Evolutionary conservation across 2,113 vertebrate genomes (phyloP), one percentile per base, ranked within the genome.

Genomic region (Oryzias woworae): DNA sequence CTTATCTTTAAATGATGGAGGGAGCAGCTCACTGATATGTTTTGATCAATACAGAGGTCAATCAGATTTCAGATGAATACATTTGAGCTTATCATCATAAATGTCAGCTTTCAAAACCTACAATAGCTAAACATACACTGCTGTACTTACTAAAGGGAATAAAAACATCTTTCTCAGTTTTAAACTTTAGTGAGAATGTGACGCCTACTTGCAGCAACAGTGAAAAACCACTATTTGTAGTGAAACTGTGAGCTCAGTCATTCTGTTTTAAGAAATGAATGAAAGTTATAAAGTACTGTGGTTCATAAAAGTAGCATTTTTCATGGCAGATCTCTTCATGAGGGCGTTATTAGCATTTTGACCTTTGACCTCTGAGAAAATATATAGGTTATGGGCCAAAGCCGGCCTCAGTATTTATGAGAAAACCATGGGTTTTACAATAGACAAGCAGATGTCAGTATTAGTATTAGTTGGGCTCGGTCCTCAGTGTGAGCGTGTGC

Each of bases 361-460:
- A 89, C 77, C 86, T 76, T 62, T 83, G 82, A 86, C 83, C 83
- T 74, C 49, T 8, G 26, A 68, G 77, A 61, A 81, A 69, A 78
- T 88, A 86, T 90, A 88, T 81, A 83, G 85, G 83, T 84, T 77
- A 55, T 80, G 82, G 78, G 73, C 82, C 75, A 72, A 71, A 84
- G 75, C 70, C 75, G 81, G 81, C 79, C 77, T 77, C 80, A 82
- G 62, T 67, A 78, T 90, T 88, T 90, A 88, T 83, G 83, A 82
- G 84, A 53, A 70, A 75, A 74, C 68, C 77, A 66, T 56, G 36
- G 53, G 79, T 58, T 85, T 88, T 85, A 89, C 86, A 85, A 85
- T 81, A 77, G 79, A 84, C 80, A 78, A 81, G 81, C 84, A 85
- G 84, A 88, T 87, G 89, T 86, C 84, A 84, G 75, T 83, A 81